A percentile compares a stretch with the other conserved stretches of the same genome.
Evolutionary conservation across 2,888 invertebrate genomes (phyloP).

Genomic region (Steromphala cineraria): DNA sequence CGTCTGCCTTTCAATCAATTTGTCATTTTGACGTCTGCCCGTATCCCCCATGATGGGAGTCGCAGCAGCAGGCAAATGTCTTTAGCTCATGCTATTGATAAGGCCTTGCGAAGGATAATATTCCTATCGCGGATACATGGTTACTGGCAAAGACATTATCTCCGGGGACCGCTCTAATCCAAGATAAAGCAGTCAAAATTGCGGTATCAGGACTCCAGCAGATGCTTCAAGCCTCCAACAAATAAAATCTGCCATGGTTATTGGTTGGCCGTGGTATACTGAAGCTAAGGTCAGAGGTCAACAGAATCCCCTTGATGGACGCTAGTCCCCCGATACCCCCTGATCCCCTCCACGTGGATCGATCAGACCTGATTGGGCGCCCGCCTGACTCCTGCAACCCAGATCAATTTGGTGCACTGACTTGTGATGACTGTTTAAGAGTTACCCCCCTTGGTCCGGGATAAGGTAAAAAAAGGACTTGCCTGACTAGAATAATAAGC

Average conservation of each 20-base stretch:
- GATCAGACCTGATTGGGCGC: conserved; percentile 18
- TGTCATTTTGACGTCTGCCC: conserved; percentile 42
- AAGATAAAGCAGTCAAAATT: conserved; percentile 33
- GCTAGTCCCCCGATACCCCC: neutral
- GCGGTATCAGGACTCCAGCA: conserved; percentile 32
- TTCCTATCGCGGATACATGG: conserved; percentile 34
- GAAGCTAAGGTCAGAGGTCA: conserved; percentile 33
- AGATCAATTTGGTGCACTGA: conserved; percentile 23
- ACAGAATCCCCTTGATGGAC: conserved; percentile 17
- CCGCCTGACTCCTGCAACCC: neutral
- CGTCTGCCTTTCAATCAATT: conserved; percentile 44
- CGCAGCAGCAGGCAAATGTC: conserved; percentile 23
- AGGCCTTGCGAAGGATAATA: conserved; percentile 36
- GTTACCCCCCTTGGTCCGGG: conserved; percentile 9
- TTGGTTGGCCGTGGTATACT: conserved; percentile 32
- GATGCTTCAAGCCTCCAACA: conserved; percentile 31
- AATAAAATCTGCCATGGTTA: conserved; percentile 38
- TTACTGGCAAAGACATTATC: conserved; percentile 32
- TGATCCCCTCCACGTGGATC: conserved; percentile 12
- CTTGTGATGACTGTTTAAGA: conserved; percentile 21
- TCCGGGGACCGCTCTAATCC: conserved; percentile 34
- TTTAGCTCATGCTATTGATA: conserved; percentile 35
- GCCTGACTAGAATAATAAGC: conserved; percentile 13
- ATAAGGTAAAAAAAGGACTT: neutral
- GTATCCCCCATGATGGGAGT: conserved; percentile 32